phyloP scores from a whole-genome alignment of 2,888 invertebrate genomes.

The Chymomyza caudatula region DNA sequence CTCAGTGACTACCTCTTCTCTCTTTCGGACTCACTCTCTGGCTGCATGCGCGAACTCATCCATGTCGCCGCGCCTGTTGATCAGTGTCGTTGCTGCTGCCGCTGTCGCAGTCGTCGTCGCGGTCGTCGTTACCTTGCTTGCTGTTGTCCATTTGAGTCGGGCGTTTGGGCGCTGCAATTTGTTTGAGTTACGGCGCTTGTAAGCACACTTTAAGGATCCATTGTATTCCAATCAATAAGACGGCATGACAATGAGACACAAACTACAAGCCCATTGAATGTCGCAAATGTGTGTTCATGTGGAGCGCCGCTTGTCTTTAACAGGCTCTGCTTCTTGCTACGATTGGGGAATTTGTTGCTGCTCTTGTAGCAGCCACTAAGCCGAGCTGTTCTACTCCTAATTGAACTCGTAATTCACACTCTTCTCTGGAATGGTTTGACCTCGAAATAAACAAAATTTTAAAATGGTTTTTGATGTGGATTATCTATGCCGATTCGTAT shows the following conservation, averaged over 20 bases:
- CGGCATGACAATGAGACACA: constrained; percentile 66
- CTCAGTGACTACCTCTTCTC: neutral
- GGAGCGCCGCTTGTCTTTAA: constrained; percentile 55
- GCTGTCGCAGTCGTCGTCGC: constrained; percentile 2
- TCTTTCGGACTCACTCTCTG: too few species aligned
- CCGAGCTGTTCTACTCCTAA: neutral
- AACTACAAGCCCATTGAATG: constrained; percentile 51
- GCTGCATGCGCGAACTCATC: constrained; percentile 15
- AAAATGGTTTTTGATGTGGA: neutral
- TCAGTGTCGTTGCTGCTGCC: constrained; percentile 53
- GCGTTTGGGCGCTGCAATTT: constrained; percentile 77
- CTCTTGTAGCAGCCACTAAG: neutral
- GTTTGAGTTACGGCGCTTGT: constrained; percentile 79
- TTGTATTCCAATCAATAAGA: constrained; percentile 77
- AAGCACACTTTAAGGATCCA: constrained; percentile 79
- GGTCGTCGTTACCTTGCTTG: constrained; percentile 6
- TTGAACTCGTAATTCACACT: neutral
- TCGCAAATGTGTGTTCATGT: constrained; percentile 50
- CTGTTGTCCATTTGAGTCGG: constrained; percentile 51
- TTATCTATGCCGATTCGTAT: neutral
- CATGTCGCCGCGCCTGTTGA: constrained; percentile 60
- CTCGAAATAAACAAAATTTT: neutral
- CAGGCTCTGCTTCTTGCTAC: neutral
- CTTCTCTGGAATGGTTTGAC: neutral
- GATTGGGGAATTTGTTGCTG: neutral